Conservation (phyloP, 2,113 vertebrate genomes). For the Osmerus mordax region DNA sequence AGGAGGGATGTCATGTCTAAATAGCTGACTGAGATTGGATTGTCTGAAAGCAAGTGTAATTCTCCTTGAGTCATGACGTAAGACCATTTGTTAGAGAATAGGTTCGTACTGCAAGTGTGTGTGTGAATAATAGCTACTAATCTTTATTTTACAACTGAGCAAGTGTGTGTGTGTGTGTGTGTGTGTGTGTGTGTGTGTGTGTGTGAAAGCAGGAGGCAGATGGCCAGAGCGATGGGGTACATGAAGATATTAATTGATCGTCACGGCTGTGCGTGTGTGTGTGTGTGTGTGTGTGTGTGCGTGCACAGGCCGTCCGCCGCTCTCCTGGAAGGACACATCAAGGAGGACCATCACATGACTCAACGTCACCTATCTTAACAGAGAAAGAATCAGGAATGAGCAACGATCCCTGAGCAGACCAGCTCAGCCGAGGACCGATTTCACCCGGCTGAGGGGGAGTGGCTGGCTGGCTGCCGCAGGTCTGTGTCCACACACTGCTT, state of each 20-base stretch:
- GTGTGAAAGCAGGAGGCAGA: slow-evolving; percentile 4
- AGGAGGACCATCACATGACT: neutral
- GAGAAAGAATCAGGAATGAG: no score
- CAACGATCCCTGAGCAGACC: no score
- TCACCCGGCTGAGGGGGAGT: no score
- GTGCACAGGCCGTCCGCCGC: neutral
- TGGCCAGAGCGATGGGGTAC: neutral
- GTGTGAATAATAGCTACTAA: neutral
- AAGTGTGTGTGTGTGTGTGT: neutral
- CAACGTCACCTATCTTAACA: neutral
- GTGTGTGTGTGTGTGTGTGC: neutral
- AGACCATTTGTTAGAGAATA: no score
- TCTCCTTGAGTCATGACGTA: no score
- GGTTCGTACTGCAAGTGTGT: neutral
- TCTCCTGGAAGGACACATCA: neutral
- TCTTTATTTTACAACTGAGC: no score
- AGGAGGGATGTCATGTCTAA: no score
- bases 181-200: neutral
- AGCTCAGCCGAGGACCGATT: no score
- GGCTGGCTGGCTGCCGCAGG: no score
- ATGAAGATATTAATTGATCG: slow-evolving; percentile 12
- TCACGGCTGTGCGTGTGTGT: neutral
- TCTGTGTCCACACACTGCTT: no score
- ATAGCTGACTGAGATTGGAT: no score
- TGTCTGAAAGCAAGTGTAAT: no score